Base-by-base conservation (phyloP, 2,113 vertebrate species). In the Euleptes europaea region DNA sequence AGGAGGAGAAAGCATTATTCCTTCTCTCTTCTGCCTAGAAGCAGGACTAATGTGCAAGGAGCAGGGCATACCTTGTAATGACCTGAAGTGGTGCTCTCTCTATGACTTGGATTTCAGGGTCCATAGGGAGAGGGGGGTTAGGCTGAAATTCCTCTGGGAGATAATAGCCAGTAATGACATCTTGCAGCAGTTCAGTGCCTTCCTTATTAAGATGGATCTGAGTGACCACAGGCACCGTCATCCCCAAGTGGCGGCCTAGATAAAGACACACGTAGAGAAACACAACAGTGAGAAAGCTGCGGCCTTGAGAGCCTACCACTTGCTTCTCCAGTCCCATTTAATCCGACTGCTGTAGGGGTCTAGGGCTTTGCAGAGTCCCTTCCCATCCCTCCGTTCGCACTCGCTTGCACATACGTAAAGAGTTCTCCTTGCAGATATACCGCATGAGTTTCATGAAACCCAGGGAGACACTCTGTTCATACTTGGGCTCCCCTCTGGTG, bases 371-470 rank as follows among this genome's bases (percentile, higher is more conserved):
- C 82, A 75, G 10, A 40, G 60, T 70, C 76, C 73, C 83, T 80
- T 72, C 40, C 35, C 38, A 28, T 12, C 26, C 63, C 85, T 83
- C 84, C 2, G 26, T 63, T 63, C 31, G 10, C 83, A 81, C 67
- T 78, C 78, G 88, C 84, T 88, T 49, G 80, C 87, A 94, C 93
- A 79, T 91, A 98, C 97, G 97, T 94, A 94, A 80, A 49, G 97
- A 98, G 93, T 98, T 98, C 78, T 98, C 97, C 84, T 97, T 97
- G 90, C 97, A 98, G 95, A 98, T 98, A 94, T 97, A 98, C 76
- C 96, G 95, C 97, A 98, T 98, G 83, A 98, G 93, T 87, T 98
- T 98, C 98, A 98, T 98, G 94, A 98, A 98, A 90, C 88, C 96
- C 88, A 94, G 82, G n/a, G 97, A 98, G 93, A 97, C 97, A 95